These are phyloP conservation scores for Meandrina meandrites DNA, from an alignment of 92 coral and sea anemone genomes.

Conservation along the genomic window DNA sequence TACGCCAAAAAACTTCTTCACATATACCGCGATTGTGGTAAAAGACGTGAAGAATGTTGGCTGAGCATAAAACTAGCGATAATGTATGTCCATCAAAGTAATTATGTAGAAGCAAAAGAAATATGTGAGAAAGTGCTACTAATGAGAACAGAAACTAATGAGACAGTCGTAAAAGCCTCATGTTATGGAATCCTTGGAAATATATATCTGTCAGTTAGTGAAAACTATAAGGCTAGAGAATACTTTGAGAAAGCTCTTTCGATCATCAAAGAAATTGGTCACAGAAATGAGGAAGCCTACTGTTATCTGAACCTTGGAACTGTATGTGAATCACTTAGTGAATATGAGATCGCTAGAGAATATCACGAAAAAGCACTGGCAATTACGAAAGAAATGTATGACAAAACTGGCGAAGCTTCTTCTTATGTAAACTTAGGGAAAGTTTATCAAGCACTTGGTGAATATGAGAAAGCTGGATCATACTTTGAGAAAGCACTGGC, in stretches of 20 bases:
- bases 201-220: not conserved
- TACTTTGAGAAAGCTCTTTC: not conserved
- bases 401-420: no score
- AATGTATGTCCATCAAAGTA: not conserved
- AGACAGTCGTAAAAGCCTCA: not conserved
- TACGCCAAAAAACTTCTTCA: not conserved
- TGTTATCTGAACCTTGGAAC: not conserved
- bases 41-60: not conserved
- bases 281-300: not conserved
- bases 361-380: not conserved
- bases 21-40: not conserved
- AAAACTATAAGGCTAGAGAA: not conserved
- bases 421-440: no score
- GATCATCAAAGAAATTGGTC: not conserved
- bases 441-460: no score
- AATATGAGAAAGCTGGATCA: no score
- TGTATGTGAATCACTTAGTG: not conserved
- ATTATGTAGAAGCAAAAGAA: not conserved
- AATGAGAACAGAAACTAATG: not conserved
- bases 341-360: not conserved
- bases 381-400: not conserved
- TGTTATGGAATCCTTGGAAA: not conserved
- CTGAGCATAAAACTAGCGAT: not conserved
- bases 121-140: not conserved
- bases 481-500: no score